These are phyloP conservation scores for Rhopilema esculentum DNA, from an alignment of 30 jellyfish, hydroid and myxozoan species.

Conservation along the genomic window DNA sequence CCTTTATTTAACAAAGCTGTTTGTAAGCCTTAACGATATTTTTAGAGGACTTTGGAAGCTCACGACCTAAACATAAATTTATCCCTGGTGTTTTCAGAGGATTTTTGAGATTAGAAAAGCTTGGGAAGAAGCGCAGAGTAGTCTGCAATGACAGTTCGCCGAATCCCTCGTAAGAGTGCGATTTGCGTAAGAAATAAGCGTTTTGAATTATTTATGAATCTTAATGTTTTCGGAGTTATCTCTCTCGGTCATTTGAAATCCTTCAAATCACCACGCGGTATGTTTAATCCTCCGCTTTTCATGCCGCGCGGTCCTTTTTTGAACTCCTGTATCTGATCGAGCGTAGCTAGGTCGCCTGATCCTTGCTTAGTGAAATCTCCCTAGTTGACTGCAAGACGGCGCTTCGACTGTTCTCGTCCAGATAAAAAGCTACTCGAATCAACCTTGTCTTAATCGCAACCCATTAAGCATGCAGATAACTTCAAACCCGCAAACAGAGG, in stretches of 20 bases:
- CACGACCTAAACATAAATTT: not conserved
- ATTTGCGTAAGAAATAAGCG: not conserved
- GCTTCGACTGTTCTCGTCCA: not conserved
- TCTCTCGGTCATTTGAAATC: not conserved
- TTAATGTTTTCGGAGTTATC: not conserved
- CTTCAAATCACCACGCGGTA: not conserved
- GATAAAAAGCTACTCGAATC: not conserved
- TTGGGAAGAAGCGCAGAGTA: not conserved
- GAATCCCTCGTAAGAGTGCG: not conserved
- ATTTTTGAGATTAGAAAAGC: not conserved
- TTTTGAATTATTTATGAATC: not conserved
- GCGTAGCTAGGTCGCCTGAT: not conserved
- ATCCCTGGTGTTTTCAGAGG: not conserved
- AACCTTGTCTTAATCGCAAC: not conserved
- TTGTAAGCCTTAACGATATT: not conserved
- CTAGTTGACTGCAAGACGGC: not conserved
- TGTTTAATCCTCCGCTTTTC: not conserved
- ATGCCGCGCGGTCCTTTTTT: not conserved
- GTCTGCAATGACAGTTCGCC: not conserved
- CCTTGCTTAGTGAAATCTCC: not conserved
- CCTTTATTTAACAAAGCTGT: not conserved
- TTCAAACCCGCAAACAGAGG: not conserved
- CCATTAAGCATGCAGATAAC: not conserved
- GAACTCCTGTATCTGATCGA: not conserved
- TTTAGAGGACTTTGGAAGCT: not conserved